Evolutionary conservation across 53 echinoderm and acorn worm species (phyloP).

Genomic region (Mesocentrotus franciscanus): DNA sequence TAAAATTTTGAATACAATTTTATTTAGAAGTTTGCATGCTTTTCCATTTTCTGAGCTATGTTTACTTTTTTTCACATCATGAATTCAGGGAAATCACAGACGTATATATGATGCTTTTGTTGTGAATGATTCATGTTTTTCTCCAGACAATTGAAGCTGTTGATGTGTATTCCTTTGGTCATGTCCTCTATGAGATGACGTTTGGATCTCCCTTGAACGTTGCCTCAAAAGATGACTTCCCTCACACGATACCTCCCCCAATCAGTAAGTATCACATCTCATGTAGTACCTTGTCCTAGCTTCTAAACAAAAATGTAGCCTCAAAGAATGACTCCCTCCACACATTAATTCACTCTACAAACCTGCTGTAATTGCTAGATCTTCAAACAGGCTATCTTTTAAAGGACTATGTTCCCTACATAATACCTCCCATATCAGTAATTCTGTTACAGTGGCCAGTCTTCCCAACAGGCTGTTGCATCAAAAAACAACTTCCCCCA

Average conservation of each 20-base stretch:
- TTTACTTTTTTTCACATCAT: too few relatives aligned
- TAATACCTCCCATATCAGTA: too few relatives aligned
- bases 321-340: not conserved
- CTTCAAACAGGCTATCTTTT: not conserved
- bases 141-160: slow-evolving; percentile 88
- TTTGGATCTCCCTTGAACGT: slow-evolving; percentile 88
- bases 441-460: too few relatives aligned
- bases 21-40: too few relatives aligned
- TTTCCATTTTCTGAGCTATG: too few relatives aligned
- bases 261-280: slow-evolving; percentile 78
- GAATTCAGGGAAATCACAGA: not conserved
- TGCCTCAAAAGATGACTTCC: slow-evolving; percentile 94
- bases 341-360: not conserved
- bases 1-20: too few relatives aligned
- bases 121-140: not conserved
- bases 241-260: slow-evolving; percentile 88
- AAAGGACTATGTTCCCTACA: too few relatives aligned
- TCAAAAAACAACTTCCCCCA: too few relatives aligned
- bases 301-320: not conserved
- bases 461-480: too few relatives aligned
- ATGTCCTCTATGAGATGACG: slow-evolving; percentile 97
- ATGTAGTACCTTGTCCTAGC: not conserved
- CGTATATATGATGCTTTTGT: not conserved
- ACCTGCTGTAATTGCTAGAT: not conserved
- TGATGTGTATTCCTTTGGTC: slow-evolving; percentile 97